Conservation (phyloP, 2,113 vertebrate species). For the Python bivittatus region DNA sequence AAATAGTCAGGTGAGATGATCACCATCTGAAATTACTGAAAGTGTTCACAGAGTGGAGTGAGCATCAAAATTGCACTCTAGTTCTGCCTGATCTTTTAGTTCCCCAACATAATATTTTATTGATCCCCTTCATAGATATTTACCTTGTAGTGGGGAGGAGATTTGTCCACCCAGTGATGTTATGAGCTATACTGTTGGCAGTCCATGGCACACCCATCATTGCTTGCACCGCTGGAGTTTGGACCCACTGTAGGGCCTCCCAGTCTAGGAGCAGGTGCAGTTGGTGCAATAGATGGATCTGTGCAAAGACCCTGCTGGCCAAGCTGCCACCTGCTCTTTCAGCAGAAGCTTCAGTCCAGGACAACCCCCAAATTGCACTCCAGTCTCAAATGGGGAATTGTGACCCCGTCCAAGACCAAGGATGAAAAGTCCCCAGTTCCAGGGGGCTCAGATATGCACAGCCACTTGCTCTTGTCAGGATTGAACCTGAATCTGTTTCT, state of each 20-base stretch:
- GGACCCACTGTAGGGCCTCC: background rate
- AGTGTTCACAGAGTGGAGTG: background rate
- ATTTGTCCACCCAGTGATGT: background rate
- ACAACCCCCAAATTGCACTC: background rate
- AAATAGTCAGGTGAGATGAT: too few relatives aligned
- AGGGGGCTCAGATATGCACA: background rate
- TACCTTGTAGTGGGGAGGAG: background rate
- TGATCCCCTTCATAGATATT: background rate
- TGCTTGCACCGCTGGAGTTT: background rate
- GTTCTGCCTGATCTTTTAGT: background rate
- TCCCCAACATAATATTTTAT: background rate
- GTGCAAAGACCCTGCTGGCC: background rate
- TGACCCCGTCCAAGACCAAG: background rate
- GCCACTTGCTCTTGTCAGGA: background rate
- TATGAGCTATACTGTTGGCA: background rate
- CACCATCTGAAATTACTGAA: background rate
- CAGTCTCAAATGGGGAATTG: background rate
- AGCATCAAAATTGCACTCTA: background rate
- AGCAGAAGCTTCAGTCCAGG: background rate
- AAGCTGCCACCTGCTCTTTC: background rate
- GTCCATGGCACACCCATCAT: background rate
- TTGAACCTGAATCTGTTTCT: background rate
- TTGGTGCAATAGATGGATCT: background rate
- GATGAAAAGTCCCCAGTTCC: background rate
- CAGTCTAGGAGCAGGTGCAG: background rate